Conservation (phyloP, 1,140 invertebrate species). For the Phenacoccus solenopsis region DNA sequence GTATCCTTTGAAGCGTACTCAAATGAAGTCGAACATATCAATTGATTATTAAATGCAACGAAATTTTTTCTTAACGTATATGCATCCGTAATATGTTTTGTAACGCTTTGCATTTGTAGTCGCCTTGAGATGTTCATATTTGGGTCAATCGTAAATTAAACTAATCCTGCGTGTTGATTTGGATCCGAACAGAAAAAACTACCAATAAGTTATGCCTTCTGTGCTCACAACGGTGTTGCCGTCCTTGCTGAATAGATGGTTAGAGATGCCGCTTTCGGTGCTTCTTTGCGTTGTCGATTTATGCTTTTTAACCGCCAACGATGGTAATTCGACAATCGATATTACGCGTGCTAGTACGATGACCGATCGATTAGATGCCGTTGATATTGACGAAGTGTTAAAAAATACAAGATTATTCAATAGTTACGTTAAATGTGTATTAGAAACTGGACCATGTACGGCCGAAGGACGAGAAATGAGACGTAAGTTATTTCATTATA, state of each 20-base stretch:
- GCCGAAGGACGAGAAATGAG: conserved; percentile 39
- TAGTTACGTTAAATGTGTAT: conserved; percentile 40
- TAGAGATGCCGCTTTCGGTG: conserved; percentile 7
- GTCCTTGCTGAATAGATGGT: background rate
- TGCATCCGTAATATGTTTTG: background rate
- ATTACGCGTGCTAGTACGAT: conserved; percentile 28
- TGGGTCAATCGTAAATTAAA: background rate
- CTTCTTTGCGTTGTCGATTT: background rate
- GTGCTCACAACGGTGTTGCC: conserved; percentile 4
- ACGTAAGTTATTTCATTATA: conserved; percentile 37
- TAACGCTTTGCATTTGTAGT: background rate
- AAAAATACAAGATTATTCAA: conserved; percentile 37
- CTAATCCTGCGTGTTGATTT: background rate
- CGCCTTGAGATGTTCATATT: background rate
- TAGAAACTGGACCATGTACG: conserved; percentile 39
- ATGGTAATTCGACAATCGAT: background rate
- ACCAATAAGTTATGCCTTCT: conserved; percentile 5
- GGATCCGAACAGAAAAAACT: background rate
- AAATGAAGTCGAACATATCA: no score
- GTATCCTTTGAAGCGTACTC: background rate
- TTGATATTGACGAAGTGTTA: conserved; percentile 39
- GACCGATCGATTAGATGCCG: conserved; percentile 40
- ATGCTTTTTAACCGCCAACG: background rate
- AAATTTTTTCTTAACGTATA: no score
- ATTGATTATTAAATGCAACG: no score